A percentile compares a stretch with the other conserved stretches of the same genome.
Evolutionary conservation across 92 coral and sea anemone genomes (phyloP).

Genomic region (Phymanthus crucifer): DNA sequence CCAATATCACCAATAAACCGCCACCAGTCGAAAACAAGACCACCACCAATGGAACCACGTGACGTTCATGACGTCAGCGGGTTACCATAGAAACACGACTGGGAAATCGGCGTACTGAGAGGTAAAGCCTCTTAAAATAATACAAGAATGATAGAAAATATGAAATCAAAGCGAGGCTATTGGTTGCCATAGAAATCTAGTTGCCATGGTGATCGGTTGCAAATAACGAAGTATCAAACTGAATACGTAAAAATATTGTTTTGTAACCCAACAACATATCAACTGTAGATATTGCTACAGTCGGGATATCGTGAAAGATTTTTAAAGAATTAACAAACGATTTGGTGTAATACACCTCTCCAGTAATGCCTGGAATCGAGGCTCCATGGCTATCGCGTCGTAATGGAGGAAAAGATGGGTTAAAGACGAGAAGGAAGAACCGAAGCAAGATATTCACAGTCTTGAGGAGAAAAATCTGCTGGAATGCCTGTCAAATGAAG

Average conservation of each 20-base stretch:
- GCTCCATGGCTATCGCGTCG: no score
- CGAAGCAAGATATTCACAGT: no score
- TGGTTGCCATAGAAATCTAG: constrained; percentile 16
- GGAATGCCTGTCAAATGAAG: no score
- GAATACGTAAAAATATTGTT: neutral
- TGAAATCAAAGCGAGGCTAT: neutral
- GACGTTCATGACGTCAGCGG: constrained; percentile 34
- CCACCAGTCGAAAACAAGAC: constrained; percentile 88
- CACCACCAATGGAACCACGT: constrained; percentile 53
- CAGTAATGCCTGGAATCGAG: no score
- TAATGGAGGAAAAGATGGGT: no score
- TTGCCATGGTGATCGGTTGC: constrained; percentile 17
- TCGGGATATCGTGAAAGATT: neutral
- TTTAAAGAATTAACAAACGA: neutral
- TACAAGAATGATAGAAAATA: neutral
- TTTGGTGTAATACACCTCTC: neutral
- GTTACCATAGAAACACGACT: constrained; percentile 10
- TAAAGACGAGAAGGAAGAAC: no score
- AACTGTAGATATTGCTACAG: neutral
- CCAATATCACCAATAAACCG: no score
- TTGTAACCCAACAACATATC: neutral
- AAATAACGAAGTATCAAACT: neutral
- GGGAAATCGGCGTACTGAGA: neutral
- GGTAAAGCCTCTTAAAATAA: neutral
- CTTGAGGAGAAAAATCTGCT: no score